A percentile compares a stretch with the other conserved stretches of the same genome.
phyloP scores from a whole-genome alignment of 2,888 invertebrate species.

The Myopa tessellatipennis region DNA sequence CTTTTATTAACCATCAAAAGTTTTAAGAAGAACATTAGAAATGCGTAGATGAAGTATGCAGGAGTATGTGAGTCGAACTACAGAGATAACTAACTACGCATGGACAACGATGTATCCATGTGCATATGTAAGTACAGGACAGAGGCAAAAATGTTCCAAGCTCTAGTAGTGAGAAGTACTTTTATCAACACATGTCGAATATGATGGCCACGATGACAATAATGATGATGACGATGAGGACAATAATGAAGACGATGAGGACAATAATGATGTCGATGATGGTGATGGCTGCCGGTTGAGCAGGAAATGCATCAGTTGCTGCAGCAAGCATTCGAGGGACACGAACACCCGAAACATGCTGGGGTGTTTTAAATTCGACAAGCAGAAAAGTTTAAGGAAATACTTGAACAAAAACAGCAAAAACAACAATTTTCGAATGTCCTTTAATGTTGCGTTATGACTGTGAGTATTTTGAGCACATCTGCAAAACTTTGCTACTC shows the following conservation, averaged over 20 bases:
- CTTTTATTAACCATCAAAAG: conserved; percentile 28
- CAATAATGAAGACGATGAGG: neutral
- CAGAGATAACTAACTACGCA: neutral
- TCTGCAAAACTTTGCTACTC: neutral
- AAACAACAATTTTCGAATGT: conserved; percentile 31
- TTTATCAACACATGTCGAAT: neutral
- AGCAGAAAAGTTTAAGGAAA: conserved; percentile 32
- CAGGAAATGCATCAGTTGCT: neutral
- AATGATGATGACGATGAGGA: neutral
- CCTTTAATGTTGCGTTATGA: neutral
- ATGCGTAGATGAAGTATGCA: neutral
- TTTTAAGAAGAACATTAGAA: conserved; percentile 11
- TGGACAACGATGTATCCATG: neutral
- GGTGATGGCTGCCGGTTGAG: neutral
- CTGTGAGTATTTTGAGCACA: neutral
- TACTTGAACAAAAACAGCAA: conserved; percentile 24
- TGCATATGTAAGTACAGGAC: neutral
- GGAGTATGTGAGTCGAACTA: neutral
- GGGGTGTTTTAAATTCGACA: conserved; percentile 16
- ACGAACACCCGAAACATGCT: neutral
- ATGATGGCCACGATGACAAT: neutral
- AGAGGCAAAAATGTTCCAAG: neutral
- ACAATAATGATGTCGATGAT: neutral
- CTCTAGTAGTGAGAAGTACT: neutral
- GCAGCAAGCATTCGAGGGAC: conserved; percentile 14